Evolutionary conservation across 2,888 invertebrate genomes (phyloP).

Genomic region (Cosmia trapezina): DNA sequence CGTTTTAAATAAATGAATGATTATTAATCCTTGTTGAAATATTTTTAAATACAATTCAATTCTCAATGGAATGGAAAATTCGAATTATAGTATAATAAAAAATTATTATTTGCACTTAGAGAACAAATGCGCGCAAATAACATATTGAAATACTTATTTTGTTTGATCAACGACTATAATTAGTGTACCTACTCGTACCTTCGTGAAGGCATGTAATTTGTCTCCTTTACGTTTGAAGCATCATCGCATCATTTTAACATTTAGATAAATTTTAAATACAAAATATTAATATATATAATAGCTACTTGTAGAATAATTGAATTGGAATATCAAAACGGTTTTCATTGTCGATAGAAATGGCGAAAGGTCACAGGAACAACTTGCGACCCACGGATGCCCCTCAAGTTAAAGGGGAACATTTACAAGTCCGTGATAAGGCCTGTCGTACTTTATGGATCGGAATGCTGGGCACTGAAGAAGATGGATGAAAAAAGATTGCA

Average conservation of each 20-base stretch:
- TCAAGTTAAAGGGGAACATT: too few relatives aligned
- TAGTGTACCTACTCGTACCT: background rate
- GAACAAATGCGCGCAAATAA: background rate
- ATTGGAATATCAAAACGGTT: too few relatives aligned
- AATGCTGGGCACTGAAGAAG: too few relatives aligned
- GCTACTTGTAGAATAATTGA: background rate
- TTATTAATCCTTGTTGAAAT: background rate
- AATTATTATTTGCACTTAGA: background rate
- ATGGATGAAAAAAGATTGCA: too few relatives aligned
- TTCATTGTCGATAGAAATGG: background rate
- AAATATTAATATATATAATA: too few relatives aligned
- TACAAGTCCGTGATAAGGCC: too few relatives aligned
- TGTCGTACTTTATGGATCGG: too few relatives aligned
- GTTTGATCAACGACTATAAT: conserved; percentile 5
- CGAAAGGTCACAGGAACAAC: too few relatives aligned
- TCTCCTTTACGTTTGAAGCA: background rate
- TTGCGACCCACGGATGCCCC: too few relatives aligned
- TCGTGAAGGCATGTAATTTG: conserved; percentile 17
- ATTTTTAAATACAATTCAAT: background rate
- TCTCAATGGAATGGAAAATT: background rate
- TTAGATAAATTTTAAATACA: too few relatives aligned
- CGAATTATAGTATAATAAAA: background rate
- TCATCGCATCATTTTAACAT: background rate
- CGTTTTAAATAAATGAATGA: background rate
- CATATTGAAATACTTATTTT: background rate